Conservation (phyloP, 2,888 invertebrate genomes). For the Diarsia mendica region DNA sequence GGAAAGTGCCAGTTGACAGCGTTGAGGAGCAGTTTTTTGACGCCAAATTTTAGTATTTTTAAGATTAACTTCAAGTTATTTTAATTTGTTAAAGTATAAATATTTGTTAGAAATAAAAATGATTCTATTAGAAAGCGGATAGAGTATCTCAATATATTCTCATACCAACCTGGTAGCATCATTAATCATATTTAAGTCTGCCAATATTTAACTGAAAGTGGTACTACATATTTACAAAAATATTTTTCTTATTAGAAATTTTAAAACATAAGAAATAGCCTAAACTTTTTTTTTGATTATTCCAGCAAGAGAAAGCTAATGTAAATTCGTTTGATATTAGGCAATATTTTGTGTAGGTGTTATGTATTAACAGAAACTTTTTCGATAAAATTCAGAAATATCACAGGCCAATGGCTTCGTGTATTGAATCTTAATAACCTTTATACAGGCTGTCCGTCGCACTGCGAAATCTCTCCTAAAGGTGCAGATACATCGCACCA, state of each 20-base stretch:
- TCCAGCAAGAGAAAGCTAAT: conserved; percentile 29
- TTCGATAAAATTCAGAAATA: conserved; percentile 35
- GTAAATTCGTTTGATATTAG: conserved; percentile 21
- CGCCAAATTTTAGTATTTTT: too few relatives aligned
- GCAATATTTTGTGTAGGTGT: conserved; percentile 5
- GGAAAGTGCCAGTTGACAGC: too few relatives aligned
- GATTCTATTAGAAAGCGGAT: too few relatives aligned
- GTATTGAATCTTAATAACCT: conserved; percentile 49
- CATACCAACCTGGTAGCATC: not conserved
- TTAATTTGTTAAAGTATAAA: too few relatives aligned
- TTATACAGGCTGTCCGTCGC: conserved; percentile 13
- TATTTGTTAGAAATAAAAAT: too few relatives aligned
- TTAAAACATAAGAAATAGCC: not conserved
- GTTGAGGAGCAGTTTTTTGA: too few relatives aligned
- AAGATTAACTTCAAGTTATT: too few relatives aligned
- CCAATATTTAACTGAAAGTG: not conserved
- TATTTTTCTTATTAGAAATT: conserved; percentile 1
- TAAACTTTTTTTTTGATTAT: conserved; percentile 7
- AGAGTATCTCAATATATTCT: not conserved
- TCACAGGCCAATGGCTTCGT: conserved; percentile 30
- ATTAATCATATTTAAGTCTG: conserved; percentile 15
- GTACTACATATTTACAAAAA: not conserved
- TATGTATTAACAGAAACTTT: conserved; percentile 37
- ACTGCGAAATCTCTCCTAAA: conserved; percentile 20
- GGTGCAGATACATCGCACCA: too few relatives aligned